A percentile compares a stretch with the other conserved stretches of the same genome.
Conservation (phyloP, 2,888 invertebrate species). For the Lasioglossum lativentre region DNA sequence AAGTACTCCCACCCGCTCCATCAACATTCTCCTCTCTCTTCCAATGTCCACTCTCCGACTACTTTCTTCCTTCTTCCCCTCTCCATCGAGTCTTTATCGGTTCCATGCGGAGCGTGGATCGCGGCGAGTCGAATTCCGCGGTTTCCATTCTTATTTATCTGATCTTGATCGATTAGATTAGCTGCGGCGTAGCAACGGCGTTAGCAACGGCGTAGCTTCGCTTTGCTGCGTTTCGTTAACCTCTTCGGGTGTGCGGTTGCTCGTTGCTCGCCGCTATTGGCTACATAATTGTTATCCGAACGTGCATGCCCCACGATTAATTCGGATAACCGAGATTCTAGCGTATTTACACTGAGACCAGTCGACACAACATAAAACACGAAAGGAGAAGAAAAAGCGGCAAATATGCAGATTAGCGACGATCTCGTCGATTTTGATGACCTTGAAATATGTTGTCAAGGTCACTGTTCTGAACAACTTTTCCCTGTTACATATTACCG, state of each 20-base stretch:
- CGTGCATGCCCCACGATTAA: no score
- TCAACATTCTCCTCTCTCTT: slow-evolving; percentile 32
- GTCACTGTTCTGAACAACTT: no score
- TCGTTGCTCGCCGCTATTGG: not conserved
- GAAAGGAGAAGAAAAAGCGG: no score
- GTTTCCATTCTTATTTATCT: slow-evolving; percentile 60
- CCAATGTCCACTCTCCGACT: slow-evolving; percentile 52
- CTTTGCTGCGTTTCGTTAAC: not conserved
- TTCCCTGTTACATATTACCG: no score
- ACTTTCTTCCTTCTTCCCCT: slow-evolving; percentile 37
- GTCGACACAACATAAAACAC: no score
- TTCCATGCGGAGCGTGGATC: slow-evolving; percentile 20
- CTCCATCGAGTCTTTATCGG: not conserved
- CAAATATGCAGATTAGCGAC: no score
- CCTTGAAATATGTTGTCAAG: no score
- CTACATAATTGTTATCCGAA: not conserved
- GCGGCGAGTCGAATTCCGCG: slow-evolving; percentile 45
- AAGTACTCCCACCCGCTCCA: slow-evolving; percentile 59
- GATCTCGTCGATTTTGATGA: no score
- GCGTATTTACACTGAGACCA: no score
- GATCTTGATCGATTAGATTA: slow-evolving; percentile 24
- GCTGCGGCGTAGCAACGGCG: not conserved
- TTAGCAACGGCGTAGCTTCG: not conserved
- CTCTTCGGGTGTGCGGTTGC: not conserved
- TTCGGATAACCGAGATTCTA: no score